Evolutionary conservation across 2,113 vertebrate genomes (phyloP), one percentile per base, ranked within the genome.

Genomic region (Athene cunicularia): DNA sequence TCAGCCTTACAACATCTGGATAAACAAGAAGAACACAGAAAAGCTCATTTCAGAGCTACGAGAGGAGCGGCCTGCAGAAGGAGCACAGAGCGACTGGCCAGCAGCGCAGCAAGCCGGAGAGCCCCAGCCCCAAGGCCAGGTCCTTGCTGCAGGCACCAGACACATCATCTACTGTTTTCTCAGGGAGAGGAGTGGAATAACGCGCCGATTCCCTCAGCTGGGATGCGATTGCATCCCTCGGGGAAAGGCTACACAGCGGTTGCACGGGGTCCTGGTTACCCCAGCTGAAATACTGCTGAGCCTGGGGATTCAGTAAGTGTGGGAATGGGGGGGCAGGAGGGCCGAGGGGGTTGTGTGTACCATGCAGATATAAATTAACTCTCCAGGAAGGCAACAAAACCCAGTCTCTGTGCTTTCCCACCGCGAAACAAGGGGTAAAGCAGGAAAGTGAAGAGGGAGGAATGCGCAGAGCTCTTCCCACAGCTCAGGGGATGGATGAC

Each of bases 401-500:
- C 58, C 81, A 49, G 33, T 2, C 82, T 66, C n/a, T 74, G 79
- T 45, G 71, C 66, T 67, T 80, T 81, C 79, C 86, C 83, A 89
- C 43, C 87, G 5, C 1, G 1, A 88, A 82, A 86, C 80, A 62
- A 53, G 68, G 17, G 30, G 45, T 58, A 30, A 64, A 88, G 71
- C n/a, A 59, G 19, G 23, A 3, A 41, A 52, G 56, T 2, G 53
- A 45, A 56, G 79, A 95, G 88, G 49, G 80, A 97, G 64, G 75
- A 96, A 80, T 43, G 88, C 4, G 6, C 63, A 52, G 68, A 97
- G 95, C 86, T 93, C 92, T 96, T 97, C 96, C 98, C 97, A 96
- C 77, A 95, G 96, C 96, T 76, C 22, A 1, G 71, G 93, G 91
- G 96, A 97, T 63, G 93, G 96, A 93, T 97, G 98, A 98, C 98